Percentiles rank a stretch among this genome's conserved stretches.
These are phyloP conservation scores for Trachelus stipa DNA, from an alignment of 2,888 invertebrate species.

Conservation along the genomic window DNA sequence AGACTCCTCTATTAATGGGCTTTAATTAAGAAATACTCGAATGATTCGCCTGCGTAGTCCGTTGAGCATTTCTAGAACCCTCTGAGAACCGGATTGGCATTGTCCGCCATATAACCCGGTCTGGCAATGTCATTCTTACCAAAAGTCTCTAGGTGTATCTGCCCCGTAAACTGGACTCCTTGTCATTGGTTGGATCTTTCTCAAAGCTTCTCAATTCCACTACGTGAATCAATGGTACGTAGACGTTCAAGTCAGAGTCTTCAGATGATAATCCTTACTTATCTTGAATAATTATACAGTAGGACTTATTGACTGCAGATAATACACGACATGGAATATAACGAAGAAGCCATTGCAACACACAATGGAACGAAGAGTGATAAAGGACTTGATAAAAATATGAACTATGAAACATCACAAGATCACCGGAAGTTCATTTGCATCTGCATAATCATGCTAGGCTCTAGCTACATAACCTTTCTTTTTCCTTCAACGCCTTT, in stretches of 20 bases:
- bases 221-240: neutral
- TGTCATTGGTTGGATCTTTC: neutral
- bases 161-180: neutral
- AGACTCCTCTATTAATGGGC: conserved; percentile 21
- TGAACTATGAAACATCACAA: neutral
- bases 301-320: neutral
- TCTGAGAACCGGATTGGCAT: neutral
- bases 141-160: neutral
- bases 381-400: neutral
- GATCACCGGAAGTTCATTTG: neutral
- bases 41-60: neutral
- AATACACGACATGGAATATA: neutral
- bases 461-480: neutral
- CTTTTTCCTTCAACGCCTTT: neutral
- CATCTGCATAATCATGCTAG: neutral
- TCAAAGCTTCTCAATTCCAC: neutral
- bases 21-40: conserved; percentile 31
- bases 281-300: neutral
- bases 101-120: neutral
- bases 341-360: neutral
- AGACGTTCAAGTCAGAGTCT: neutral
- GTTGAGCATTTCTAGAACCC: neutral
- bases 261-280: neutral
- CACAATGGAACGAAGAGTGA: neutral
- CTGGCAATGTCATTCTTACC: neutral